Percentiles rank a stretch among this genome's conserved stretches.
phyloP scores from a whole-genome alignment of 2,113 vertebrate genomes.

The Zosterops japonicus region DNA sequence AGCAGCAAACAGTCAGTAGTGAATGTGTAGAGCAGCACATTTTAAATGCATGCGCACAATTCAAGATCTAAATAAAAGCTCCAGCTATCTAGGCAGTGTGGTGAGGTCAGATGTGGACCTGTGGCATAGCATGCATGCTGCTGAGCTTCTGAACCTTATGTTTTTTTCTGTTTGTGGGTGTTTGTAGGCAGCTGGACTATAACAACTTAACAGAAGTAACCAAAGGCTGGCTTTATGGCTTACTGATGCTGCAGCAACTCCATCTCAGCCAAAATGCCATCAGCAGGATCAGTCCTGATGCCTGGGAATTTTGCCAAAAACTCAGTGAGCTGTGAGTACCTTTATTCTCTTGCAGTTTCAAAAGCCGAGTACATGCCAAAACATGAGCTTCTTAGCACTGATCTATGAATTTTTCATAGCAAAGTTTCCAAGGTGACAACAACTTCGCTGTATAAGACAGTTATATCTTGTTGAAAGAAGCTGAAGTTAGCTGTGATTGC shows the following conservation, averaged over 20 bases:
- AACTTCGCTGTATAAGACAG: neutral
- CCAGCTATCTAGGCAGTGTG: neutral
- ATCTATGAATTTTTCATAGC: conserved; percentile 79
- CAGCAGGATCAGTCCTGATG: conserved; percentile 89
- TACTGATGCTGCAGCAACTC: conserved; percentile 91
- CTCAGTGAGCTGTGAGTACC: conserved; percentile 94
- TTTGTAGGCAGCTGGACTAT: conserved; percentile 90
- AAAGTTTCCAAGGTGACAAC: conserved; percentile 69
- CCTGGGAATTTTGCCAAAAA: conserved; percentile 98
- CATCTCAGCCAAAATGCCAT: conserved; percentile 94
- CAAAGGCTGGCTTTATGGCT: conserved; percentile 96
- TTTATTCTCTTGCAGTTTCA: conserved; percentile 63
- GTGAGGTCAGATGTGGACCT: neutral
- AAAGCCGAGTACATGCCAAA: conserved; percentile 62
- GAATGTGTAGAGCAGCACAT: neutral
- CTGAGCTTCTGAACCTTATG: neutral
- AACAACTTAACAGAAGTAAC: conserved; percentile 97
- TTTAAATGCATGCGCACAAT: neutral
- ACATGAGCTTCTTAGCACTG: conserved; percentile 65
- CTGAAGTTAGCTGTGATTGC: neutral
- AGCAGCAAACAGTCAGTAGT: neutral
- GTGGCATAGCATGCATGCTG: neutral
- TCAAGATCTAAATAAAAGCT: neutral
- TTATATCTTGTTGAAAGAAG: conserved; percentile 17
- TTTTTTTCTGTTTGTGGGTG: neutral